A percentile compares a stretch with the other conserved stretches of the same genome.
Conservation (phyloP, 2,113 vertebrate genomes). For the Trogon surrucura region DNA sequence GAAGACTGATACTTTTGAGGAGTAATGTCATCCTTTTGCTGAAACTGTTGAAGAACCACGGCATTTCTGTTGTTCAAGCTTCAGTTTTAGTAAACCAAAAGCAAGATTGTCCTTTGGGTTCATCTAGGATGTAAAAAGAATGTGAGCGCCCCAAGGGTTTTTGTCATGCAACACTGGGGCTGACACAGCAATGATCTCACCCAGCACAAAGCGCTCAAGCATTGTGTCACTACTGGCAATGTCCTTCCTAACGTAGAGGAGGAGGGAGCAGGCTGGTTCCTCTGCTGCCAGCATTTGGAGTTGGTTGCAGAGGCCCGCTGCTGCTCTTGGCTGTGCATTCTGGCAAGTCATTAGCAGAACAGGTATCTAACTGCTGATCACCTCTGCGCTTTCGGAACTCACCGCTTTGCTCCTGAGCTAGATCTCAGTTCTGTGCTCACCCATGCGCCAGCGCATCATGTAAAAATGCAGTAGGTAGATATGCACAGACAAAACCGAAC, state of each 20-base stretch:
- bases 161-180: not conserved
- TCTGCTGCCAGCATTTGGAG: not conserved
- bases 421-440: not conserved
- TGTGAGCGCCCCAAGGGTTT: not conserved
- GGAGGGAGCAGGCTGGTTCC: not conserved
- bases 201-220: not conserved
- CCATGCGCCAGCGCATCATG: not conserved
- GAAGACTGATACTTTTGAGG: not conserved
- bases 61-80: not conserved
- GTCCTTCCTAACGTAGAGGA: not conserved
- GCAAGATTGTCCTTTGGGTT: not conserved
- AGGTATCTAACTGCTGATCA: not conserved
- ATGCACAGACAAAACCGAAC: not conserved
- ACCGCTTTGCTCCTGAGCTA: not conserved
- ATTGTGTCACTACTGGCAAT: not conserved
- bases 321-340: not conserved
- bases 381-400: not conserved
- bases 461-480: not conserved
- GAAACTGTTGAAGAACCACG: not conserved
- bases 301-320: not conserved
- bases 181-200: not conserved
- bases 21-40: not conserved
- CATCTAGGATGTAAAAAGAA: not conserved
- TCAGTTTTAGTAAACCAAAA: conserved; percentile 17
- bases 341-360: not conserved